These are phyloP conservation scores for Microcebus tavaratra DNA, from an alignment of 2,113 vertebrate genomes.

Conservation along the genomic window DNA sequence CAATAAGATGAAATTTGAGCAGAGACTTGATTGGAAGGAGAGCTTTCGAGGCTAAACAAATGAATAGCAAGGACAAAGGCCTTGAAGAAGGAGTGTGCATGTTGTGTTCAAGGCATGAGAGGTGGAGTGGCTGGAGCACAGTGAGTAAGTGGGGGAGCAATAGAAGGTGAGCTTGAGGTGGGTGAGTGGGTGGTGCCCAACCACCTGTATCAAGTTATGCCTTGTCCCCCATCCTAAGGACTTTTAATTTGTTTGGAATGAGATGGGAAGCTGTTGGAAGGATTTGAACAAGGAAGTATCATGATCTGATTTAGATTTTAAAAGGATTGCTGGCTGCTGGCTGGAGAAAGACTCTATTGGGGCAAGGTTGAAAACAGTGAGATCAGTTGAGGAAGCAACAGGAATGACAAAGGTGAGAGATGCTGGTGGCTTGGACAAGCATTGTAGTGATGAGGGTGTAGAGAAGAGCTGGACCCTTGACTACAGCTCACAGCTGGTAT, in stretches of 20 bases:
- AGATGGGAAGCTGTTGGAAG: not conserved
- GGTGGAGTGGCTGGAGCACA: not conserved
- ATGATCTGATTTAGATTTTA: not conserved
- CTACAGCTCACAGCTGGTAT: not conserved
- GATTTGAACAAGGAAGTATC: not conserved
- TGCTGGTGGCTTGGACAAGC: not conserved
- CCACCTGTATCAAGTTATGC: not conserved
- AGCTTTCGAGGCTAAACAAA: not conserved
- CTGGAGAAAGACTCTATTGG: not conserved
- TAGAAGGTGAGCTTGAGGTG: not conserved
- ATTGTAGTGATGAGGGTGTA: not conserved
- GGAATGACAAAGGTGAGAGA: not conserved
- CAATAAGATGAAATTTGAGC: not conserved
- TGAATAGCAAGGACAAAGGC: not conserved
- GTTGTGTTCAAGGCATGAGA: not conserved
- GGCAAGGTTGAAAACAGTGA: not conserved
- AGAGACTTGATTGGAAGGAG: not conserved
- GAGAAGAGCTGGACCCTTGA: not conserved
- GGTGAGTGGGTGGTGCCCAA: not conserved
- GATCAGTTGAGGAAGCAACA: not conserved
- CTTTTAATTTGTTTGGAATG: not conserved
- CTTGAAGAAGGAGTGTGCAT: not conserved
- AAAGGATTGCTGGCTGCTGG: not conserved
- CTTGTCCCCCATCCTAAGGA: not conserved
- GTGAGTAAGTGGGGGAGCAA: not conserved